Evolutionary conservation across 2,113 vertebrate species (phyloP), one percentile per base, ranked within the genome.

Genomic region (Dryoscopus gambensis): DNA sequence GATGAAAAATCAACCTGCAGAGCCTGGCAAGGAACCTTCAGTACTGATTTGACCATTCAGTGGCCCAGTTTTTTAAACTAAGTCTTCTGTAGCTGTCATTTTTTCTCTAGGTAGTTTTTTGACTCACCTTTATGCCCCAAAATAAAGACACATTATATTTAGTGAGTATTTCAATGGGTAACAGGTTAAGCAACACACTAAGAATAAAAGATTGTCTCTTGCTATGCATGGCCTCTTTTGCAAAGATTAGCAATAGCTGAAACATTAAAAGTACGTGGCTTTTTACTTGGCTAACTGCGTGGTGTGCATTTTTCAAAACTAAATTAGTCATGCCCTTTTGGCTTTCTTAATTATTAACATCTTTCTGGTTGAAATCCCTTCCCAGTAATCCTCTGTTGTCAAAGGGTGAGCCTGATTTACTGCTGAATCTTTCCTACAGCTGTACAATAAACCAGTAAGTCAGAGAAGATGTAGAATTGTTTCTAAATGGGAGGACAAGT

Each of bases 321-420:
- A 87, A 91, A 95, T 96, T 94, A 80, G 95, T 95, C 89, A 69
- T 93, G 95, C 95, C 96, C 78, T 94, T 95, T 96, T 85, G 92
- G 68, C 82, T 93, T 95, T 95, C 97, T 97, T 97, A 98, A 97
- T 97, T 97, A 97, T 96, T 97, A 97, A 97, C 96, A 93, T 95
- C 73, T 91, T 97, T 93, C 88, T 77, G 86, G 71, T 95, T 93
- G 75, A 95, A 93, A 91, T 93, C 90, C 31, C 25, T 90, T 95
- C 55, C 80, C 60, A 93, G 80, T 89, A 80, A 78, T 89, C 84
- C 80, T 50, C 37, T 68, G 52, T 92, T 92, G 80, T 87, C 95
- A 90, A 94, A 71, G 86, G 65, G 44, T 82, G 59, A 95, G 56
- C 67, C 84, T 95, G 84, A 96, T 90, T 95, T 93, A 89, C 49